These are phyloP conservation scores for Megalops cyprinoides DNA, from an alignment of 2,797 vertebrate genomes.

Conservation along the genomic window DNA sequence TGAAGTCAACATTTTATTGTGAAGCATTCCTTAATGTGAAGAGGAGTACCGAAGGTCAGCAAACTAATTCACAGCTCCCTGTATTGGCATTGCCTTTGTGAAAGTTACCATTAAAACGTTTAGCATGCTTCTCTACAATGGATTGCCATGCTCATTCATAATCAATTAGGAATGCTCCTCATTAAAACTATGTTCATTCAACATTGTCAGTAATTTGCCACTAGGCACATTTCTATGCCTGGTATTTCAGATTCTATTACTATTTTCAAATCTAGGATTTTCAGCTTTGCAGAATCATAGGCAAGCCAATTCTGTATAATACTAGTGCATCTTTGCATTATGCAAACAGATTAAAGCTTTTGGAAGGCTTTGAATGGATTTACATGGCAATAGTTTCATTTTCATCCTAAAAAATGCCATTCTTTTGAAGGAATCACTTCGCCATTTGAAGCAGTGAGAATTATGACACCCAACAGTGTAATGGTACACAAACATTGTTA, in stretches of 20 bases:
- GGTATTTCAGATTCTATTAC: background rate
- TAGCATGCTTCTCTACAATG: background rate
- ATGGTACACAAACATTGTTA: background rate
- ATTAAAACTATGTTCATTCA: background rate
- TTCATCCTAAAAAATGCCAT: background rate
- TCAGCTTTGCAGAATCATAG: background rate
- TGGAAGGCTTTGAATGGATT: background rate
- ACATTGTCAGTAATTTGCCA: background rate
- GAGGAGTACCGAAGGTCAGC: background rate
- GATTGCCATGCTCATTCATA: background rate
- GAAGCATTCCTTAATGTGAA: conserved; percentile 5
- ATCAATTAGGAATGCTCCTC: background rate
- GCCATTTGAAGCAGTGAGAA: background rate
- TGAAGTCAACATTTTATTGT: background rate
- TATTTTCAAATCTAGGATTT: background rate
- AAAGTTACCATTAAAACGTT: background rate
- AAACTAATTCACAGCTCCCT: background rate
- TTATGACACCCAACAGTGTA: background rate
- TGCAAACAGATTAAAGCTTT: background rate
- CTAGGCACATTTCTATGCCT: background rate
- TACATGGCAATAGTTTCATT: background rate
- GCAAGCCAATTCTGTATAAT: background rate
- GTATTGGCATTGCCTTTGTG: background rate
- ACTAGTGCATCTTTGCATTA: background rate
- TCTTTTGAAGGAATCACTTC: conserved; percentile 1